Conservation (phyloP, 2,113 vertebrate species). For the Isichthys henryi region DNA sequence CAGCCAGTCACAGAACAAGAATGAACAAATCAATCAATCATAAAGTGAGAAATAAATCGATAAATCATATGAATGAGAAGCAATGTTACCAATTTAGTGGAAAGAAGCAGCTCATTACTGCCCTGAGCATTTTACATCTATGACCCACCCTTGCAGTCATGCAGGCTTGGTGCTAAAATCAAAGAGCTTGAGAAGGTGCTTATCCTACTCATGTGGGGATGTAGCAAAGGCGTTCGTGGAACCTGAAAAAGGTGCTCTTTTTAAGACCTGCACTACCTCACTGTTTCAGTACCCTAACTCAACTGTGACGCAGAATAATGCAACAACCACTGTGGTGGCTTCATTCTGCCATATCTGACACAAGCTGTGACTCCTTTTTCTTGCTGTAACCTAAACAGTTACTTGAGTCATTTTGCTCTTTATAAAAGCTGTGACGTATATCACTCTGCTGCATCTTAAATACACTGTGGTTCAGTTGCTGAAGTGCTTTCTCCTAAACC, state of each 20-base stretch:
- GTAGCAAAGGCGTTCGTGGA: background rate
- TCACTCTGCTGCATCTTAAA: background rate
- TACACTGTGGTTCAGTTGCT: background rate
- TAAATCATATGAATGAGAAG: background rate
- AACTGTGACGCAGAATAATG: background rate
- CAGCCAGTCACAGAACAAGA: background rate
- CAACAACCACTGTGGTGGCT: background rate
- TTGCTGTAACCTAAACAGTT: background rate
- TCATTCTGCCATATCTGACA: background rate
- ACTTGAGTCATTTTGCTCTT: background rate
- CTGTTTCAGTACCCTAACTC: background rate
- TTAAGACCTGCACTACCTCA: background rate
- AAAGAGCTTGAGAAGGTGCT: background rate
- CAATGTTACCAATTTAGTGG: background rate
- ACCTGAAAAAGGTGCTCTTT: background rate
- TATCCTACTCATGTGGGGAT: background rate
- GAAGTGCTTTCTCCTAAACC: background rate
- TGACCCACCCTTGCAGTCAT: background rate
- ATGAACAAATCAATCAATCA: background rate
- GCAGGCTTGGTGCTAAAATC: background rate
- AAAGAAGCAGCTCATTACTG: background rate
- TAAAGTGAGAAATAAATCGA: background rate
- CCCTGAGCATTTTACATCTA: background rate
- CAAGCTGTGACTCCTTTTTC: background rate
- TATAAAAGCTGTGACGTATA: background rate